Percentiles rank a stretch among this genome's conserved stretches.
Evolutionary conservation across 2,113 vertebrate species (phyloP).

Genomic region (Calidris pygmaea): DNA sequence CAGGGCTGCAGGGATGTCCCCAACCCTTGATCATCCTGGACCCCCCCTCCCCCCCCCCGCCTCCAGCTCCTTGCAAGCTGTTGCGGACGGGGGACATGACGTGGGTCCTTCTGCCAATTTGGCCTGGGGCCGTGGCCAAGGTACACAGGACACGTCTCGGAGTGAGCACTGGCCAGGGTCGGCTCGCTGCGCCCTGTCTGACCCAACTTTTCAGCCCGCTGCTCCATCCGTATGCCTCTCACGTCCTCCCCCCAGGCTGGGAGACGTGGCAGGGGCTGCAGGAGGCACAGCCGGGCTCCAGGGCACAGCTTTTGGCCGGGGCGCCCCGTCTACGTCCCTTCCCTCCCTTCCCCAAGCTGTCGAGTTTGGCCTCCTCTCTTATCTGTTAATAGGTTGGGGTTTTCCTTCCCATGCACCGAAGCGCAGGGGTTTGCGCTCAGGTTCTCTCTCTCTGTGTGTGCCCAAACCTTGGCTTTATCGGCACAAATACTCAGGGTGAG

Average conservation of each 20-base stretch:
- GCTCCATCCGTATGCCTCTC: not conserved
- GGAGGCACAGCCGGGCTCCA: not conserved
- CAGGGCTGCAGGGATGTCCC: not conserved
- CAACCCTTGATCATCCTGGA: fast-evolving
- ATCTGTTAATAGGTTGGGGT: too few species aligned
- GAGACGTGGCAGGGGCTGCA: not conserved
- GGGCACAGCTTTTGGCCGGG: not conserved
- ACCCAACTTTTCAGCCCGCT: not conserved
- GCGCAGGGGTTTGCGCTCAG: fast-evolving
- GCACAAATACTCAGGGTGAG: not conserved
- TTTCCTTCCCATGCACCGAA: fast-evolving
- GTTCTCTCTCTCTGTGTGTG: not conserved
- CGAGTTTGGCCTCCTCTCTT: fast-evolving
- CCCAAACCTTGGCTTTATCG: not conserved
- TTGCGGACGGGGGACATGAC: fast-evolving
- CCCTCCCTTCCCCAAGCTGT: not conserved
- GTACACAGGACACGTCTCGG: not conserved
- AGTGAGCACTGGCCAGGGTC: not conserved
- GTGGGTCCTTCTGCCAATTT: fast-evolving
- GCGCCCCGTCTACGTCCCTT: fast-evolving
- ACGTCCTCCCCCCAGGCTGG: not conserved
- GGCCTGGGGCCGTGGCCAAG: not conserved
- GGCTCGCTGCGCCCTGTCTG: not conserved
- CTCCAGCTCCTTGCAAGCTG: too few species aligned
- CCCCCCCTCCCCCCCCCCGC: too few species aligned